These are phyloP conservation scores for Rhopalosiphum padi DNA, from an alignment of 1,140 invertebrate genomes.

Conservation along the genomic window DNA sequence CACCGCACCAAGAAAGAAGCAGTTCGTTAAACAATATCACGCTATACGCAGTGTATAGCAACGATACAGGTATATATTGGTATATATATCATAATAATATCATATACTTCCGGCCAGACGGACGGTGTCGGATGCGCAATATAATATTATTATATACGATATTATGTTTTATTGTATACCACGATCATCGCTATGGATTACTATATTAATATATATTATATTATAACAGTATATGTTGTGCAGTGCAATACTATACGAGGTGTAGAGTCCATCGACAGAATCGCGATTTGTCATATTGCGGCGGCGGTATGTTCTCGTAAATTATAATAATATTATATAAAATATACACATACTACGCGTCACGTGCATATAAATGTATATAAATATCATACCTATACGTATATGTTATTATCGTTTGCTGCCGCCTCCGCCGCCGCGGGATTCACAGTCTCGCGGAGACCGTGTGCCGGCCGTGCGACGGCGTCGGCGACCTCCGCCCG, in stretches of 20 bases:
- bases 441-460: background rate
- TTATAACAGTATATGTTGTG: background rate
- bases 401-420: background rate
- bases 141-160: background rate
- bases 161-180: background rate
- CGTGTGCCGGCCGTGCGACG: background rate
- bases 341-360: too few relatives aligned
- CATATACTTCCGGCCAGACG: background rate
- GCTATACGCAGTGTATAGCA: background rate
- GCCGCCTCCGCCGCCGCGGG: background rate
- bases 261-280: background rate
- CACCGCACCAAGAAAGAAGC: background rate
- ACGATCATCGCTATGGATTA: background rate
- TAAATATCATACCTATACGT: too few relatives aligned
- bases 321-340: background rate
- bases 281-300: constrained; percentile 15
- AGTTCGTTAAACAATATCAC: background rate
- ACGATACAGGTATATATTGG: background rate
- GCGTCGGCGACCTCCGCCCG: background rate
- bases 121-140: background rate
- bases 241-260: background rate
- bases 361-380: too few relatives aligned
- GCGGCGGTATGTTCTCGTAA: background rate
- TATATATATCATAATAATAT: background rate
- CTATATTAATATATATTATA: background rate